phyloP scores from a whole-genome alignment of 2,888 invertebrate genomes.

The Nomada lathburiana region DNA sequence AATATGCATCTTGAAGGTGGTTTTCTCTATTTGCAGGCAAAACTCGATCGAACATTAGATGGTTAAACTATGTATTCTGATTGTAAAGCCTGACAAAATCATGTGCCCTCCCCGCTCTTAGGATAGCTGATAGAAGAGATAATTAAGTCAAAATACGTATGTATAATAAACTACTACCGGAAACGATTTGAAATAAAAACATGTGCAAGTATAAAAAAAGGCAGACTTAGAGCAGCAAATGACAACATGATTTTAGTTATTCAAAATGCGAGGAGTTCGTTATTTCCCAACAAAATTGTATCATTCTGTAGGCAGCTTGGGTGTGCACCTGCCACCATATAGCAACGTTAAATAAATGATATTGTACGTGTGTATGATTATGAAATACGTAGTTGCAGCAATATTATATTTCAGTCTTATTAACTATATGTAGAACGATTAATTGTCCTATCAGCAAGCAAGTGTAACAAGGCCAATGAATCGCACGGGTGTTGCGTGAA shows the following conservation, averaged over 20 bases:
- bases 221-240: conserved; percentile 47
- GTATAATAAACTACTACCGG: conserved; percentile 16
- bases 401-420: conserved; percentile 52
- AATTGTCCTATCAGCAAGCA: conserved; percentile 83
- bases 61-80: conserved; percentile 49
- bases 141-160: conserved; percentile 32
- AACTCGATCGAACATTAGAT: conserved; percentile 36
- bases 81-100: conserved; percentile 69
- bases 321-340: conserved; percentile 84
- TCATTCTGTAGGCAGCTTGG: conserved; percentile 79
- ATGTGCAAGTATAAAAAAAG: conserved; percentile 46
- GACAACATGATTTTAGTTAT: conserved; percentile 48
- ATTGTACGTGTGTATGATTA: conserved; percentile 57
- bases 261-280: conserved; percentile 58
- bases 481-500: conserved; percentile 79
- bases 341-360: conserved; percentile 75
- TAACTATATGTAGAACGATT: conserved; percentile 74
- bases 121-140: conserved; percentile 75
- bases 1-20: not conserved
- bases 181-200: conserved; percentile 16
- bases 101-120: conserved; percentile 83
- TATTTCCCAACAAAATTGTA: conserved; percentile 63
- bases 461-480: conserved; percentile 80
- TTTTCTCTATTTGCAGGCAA: not conserved
- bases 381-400: conserved; percentile 67